These are phyloP conservation scores for Nomia melanderi DNA, from an alignment of 1,140 invertebrate genomes.

Conservation along the genomic window DNA sequence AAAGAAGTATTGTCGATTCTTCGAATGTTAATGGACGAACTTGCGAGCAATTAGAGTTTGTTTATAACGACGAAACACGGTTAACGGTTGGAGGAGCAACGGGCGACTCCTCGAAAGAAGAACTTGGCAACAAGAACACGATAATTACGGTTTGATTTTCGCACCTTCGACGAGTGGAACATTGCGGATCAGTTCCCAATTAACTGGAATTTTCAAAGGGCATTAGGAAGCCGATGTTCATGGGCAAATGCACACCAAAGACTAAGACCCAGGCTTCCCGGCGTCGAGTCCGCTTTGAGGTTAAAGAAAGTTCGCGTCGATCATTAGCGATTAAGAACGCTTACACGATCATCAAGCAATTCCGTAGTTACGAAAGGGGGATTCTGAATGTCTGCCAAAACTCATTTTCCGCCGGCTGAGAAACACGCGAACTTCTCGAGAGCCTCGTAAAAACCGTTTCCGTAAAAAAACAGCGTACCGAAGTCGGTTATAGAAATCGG, in stretches of 20 bases:
- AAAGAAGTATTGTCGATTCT: background rate
- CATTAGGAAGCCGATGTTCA: conserved; percentile 10
- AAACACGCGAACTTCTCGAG: conserved; percentile 31
- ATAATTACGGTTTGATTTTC: conserved; percentile 36
- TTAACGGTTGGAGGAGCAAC: background rate
- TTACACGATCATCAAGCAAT: conserved; percentile 25
- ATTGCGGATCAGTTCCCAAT: conserved; percentile 10
- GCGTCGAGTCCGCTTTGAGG: background rate
- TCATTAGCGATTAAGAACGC: conserved; percentile 32
- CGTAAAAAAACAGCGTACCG: conserved; percentile 6
- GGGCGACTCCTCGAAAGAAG: background rate
- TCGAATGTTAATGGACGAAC: too few relatives aligned
- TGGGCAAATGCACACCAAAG: background rate
- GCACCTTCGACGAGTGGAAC: background rate
- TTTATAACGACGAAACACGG: background rate
- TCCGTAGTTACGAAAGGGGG: background rate
- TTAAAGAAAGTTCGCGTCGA: conserved; percentile 1
- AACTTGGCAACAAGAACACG: conserved; percentile 14
- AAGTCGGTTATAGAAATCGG: conserved; percentile 12
- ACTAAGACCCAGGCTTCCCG: background rate
- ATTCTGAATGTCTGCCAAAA: conserved; percentile 36
- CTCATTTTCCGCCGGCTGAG: background rate
- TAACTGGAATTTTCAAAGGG: conserved; percentile 7
- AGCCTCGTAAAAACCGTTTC: conserved; percentile 3
- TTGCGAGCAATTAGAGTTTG: background rate